Evolutionary conservation across 2,113 vertebrate species (phyloP), one percentile per base, ranked within the genome.

Genomic region (Seriola aureovittata): DNA sequence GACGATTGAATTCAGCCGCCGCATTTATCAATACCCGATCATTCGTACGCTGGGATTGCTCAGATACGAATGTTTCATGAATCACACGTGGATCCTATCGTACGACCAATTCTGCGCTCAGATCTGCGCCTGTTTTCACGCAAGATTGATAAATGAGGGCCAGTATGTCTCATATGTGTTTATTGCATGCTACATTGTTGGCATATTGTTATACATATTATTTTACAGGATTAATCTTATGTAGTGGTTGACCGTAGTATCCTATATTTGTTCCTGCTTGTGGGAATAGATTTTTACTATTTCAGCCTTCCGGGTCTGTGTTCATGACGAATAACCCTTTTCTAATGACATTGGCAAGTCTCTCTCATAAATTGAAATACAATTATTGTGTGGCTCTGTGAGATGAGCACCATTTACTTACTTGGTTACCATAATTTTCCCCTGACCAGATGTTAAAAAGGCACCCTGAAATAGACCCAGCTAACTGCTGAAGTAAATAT

Each of bases 401-500:
- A 40, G n/a, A 11, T 5, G 17, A 55, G 14, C 48, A 50, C 66
- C 14, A n/a, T 40, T 17, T 25, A 70, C 7, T 69, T 71, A 54
- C 9, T 2, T 50, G 16, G 8, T 48, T 32, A 48, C 23, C 8
- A 14, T 17, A 3, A 25, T 4, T 29, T 29, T 29, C 16, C 10
- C 7, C n/a, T 21, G 25, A 12, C 12, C 13, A 46, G 44, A 13
- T 46, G 12, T 46, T 46, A 46, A 46, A 46, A 19, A 21, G 48
- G 29, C 59, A 12, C 8, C 19, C 14, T 64, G 23, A 54, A 64
- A 64, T 52, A 63, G 46, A 62, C 17, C 19, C 5, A 75, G n/a
- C 36, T n/a, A 44, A 76, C 23, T 44, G 36, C 62, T 66, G 16
- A 65, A 6, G 32, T 46, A n/a, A 58, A 67, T 13, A 65, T 57